Evolutionary conservation across 2,888 invertebrate genomes (phyloP), one percentile per base, ranked within the genome.

Genomic region (Heliothis peltigera): DNA sequence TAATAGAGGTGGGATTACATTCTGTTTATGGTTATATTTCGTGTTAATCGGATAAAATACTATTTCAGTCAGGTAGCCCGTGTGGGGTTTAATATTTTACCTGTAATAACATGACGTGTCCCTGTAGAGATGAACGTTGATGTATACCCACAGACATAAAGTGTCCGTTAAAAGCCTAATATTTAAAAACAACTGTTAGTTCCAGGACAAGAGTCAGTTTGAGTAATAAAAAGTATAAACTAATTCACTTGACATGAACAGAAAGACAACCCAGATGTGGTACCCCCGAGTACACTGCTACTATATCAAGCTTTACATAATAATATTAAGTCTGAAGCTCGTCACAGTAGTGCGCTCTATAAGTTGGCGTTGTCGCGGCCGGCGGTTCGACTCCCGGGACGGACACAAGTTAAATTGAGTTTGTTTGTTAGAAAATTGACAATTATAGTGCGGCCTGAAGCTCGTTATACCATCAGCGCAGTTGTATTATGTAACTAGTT

Each of bases 351-450:
- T 6, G 0, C 18, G 21, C 43, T 19, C 18, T 17, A 10, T 1
- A n/a, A 43, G 35, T 49, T 32, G 25, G 8, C 21, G 4, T 51
- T n/a, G 21, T 53, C 47, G 35, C 25, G 44, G 48, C 15, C 15
- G 22, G 52, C 48, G 57, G 66, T 58, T 54, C 42, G 57, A 51
- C 17, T 70, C 70, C 70, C 70, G 54, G 39, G 70, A 64, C 70
- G 58, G 18, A 18, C 60, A 47, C 25, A 72, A 70, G 48, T 70
- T 57, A 46, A 43, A 70, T 70, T 70, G 70, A 66, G 73, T 70
- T 72, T 46, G 72, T 64, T 71, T 70, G 70, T 66, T 66, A 66
- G 48, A 43, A 70, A 72, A 70, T 72, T 66, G 66, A 46, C 73
- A 72, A 66, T 70, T 66, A 73, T 49, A 53, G 53, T 12, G 21